These are phyloP conservation scores for Gymnorhina tibicen DNA, from an alignment of 2,113 vertebrate species.

Conservation along the genomic window DNA sequence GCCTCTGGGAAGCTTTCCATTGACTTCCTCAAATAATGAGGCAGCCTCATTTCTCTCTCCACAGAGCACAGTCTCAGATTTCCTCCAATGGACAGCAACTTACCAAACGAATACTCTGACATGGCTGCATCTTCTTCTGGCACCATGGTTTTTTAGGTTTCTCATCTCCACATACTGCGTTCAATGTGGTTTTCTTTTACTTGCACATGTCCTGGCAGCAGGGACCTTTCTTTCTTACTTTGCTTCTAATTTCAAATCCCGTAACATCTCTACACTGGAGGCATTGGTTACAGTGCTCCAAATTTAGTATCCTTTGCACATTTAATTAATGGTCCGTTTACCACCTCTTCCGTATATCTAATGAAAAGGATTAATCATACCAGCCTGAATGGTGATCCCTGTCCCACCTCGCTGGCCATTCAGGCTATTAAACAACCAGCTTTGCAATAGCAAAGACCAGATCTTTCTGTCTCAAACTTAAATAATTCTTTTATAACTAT, in stretches of 20 bases:
- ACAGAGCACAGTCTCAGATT: neutral
- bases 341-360: slow-evolving; percentile 19
- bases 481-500: neutral
- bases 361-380: slow-evolving; percentile 47
- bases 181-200: neutral
- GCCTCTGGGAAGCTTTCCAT: neutral
- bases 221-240: neutral
- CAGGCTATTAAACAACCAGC: neutral
- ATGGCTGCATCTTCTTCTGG: neutral
- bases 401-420: neutral
- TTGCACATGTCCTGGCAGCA: neutral
- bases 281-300: neutral
- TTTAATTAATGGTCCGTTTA: slow-evolving; percentile 58
- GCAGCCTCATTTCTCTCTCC: neutral
- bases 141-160: neutral
- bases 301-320: neutral
- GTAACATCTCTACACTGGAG: neutral
- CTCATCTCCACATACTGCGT: neutral
- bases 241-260: slow-evolving; percentile 1
- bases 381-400: neutral
- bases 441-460: neutral
- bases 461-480: neutral
- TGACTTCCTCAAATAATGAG: neutral
- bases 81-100: neutral
- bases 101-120: neutral